Conservation (phyloP, 2,113 vertebrate species). For the Carettochelys insculpta region DNA sequence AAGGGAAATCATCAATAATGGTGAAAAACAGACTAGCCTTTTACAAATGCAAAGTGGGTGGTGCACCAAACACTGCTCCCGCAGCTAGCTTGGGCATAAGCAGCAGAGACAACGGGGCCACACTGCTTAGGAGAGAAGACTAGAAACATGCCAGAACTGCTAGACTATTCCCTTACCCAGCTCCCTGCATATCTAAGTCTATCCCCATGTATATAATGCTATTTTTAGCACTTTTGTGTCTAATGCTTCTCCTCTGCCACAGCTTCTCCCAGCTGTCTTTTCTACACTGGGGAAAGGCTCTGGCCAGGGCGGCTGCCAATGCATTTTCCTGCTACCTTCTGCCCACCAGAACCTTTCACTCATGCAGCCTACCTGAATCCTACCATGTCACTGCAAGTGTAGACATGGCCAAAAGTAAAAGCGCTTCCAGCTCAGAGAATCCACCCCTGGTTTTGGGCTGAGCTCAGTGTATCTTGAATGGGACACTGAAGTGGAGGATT, state of each 20-base stretch:
- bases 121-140: not conserved
- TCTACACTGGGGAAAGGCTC: not conserved
- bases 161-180: not conserved
- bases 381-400: not conserved
- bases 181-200: not conserved
- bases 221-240: not conserved
- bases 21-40: not conserved
- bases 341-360: not conserved
- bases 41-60: not conserved
- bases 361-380: not conserved
- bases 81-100: not conserved
- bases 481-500: not conserved
- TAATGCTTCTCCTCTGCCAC: not conserved
- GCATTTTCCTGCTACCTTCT: too few species aligned
- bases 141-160: not conserved
- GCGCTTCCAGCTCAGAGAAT: not conserved
- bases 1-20: not conserved
- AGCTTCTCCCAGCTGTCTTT: not conserved
- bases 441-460: not conserved
- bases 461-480: not conserved
- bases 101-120: not conserved
- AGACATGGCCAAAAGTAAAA: not conserved
- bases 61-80: too few species aligned
- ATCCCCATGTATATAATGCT: not conserved
- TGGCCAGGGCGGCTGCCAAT: not conserved